Percentiles rank a stretch among this genome's conserved stretches.
These are phyloP conservation scores for Pocillopora grandis DNA, from an alignment of 92 coral and sea anemone species.

Conservation along the genomic window DNA sequence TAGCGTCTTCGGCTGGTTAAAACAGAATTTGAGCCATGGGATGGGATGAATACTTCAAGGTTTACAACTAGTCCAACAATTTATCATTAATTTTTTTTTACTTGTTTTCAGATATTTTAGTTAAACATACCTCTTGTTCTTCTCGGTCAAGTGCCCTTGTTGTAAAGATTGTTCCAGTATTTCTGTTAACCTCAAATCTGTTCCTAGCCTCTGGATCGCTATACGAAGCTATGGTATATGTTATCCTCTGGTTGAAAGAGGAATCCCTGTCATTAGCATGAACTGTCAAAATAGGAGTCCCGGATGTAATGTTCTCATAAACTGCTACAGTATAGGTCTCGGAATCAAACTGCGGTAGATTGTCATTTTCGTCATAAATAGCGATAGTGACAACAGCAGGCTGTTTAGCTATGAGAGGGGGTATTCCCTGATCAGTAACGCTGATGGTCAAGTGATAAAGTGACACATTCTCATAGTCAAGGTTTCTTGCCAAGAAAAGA, in stretches of 20 bases:
- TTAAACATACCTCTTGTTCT: conserved; percentile 36
- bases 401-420: conserved; percentile 33
- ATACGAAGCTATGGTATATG: conserved; percentile 37
- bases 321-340: conserved; percentile 35
- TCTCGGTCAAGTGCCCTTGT: conserved; percentile 51
- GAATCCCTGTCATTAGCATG: conserved; percentile 47
- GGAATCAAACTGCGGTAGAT: conserved; percentile 45
- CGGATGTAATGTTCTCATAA: conserved; percentile 46
- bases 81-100: no score
- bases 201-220: conserved; percentile 37
- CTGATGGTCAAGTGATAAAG: conserved; percentile 22
- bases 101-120: no score
- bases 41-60: no score
- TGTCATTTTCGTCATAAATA: conserved; percentile 43
- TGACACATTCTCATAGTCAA: conserved; percentile 35
- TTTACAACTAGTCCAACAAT: no score
- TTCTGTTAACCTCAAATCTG: conserved; percentile 24
- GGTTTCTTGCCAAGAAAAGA: conserved; percentile 32
- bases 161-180: conserved; percentile 47
- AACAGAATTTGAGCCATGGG: no score
- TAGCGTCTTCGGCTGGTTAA: no score
- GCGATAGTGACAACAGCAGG: conserved; percentile 39
- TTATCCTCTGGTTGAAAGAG: conserved; percentile 11
- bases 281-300: conserved; percentile 40
- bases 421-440: conserved; percentile 52